phyloP scores from a whole-genome alignment of 2,797 vertebrate species.

The Poeciliopsis presidionis region DNA sequence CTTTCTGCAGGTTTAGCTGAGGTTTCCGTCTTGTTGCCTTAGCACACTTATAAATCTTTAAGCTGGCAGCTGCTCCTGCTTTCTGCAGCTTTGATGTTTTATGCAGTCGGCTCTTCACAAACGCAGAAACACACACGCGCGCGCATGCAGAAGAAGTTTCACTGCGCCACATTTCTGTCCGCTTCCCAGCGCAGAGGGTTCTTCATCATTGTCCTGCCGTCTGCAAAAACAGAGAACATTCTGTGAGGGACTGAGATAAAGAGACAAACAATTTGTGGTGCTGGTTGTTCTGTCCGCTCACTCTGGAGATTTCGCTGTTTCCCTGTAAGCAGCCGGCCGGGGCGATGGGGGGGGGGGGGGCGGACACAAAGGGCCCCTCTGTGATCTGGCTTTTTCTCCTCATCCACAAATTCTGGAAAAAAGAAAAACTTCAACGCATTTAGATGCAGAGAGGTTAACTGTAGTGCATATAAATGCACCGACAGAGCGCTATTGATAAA shows the following conservation, averaged over 20 bases:
- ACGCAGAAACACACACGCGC: background rate
- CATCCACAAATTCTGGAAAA: constrained; percentile 17
- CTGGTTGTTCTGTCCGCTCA: constrained; percentile 60
- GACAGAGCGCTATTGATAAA: background rate
- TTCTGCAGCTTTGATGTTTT: constrained; percentile 67
- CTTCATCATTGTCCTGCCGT: constrained; percentile 29
- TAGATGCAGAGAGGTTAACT: background rate
- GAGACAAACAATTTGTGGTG: constrained; percentile 61
- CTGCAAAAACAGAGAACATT: constrained; percentile 55
- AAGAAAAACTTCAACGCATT: background rate
- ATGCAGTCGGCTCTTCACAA: constrained; percentile 35
- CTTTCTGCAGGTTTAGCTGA: constrained; percentile 54
- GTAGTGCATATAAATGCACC: background rate
- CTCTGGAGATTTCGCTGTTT: constrained; percentile 61
- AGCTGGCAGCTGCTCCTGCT: constrained; percentile 66
- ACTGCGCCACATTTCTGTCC: constrained; percentile 39
- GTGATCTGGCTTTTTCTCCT: constrained; percentile 29
- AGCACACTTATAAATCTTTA: constrained; percentile 66
- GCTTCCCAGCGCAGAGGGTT: constrained; percentile 14
- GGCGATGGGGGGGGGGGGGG: accelerated
- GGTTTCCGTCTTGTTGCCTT: constrained; percentile 39
- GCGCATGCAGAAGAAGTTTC: constrained; percentile 28
- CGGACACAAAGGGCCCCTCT: constrained; percentile 60
- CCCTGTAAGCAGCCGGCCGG: constrained; percentile 50
- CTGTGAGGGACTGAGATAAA: constrained; percentile 43